Conservation (phyloP, 2,797 vertebrate genomes). For the Paguma larvata region DNA sequence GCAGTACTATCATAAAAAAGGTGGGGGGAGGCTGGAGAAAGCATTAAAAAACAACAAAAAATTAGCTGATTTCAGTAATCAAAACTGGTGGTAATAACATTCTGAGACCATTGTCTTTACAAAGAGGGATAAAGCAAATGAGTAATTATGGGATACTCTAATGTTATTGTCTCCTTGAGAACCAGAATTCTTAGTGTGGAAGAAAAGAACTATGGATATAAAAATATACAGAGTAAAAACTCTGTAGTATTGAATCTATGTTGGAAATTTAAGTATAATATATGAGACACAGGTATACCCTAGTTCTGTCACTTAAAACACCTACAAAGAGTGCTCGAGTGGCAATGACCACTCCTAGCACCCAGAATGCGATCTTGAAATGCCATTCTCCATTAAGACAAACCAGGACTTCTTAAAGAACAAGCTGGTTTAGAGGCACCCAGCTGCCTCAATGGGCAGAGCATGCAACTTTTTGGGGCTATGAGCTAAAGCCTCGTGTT, state of each 20-base stretch:
- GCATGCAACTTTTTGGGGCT: no score
- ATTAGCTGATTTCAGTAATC: constrained; percentile 5
- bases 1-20: neutral
- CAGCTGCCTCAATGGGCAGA: no score
- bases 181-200: neutral
- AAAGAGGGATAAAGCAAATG: neutral
- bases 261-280: neutral
- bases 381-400: neutral
- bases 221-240: neutral
- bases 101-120: neutral
- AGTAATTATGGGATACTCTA: neutral
- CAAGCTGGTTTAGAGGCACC: no score
- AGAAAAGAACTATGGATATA: neutral
- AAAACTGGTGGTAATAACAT: neutral
- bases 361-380: neutral
- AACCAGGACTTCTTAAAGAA: neutral
- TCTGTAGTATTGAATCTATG: neutral
- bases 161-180: neutral
- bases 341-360: neutral
- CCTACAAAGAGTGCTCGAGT: neutral
- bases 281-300: neutral
- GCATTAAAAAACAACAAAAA: constrained; percentile 2
- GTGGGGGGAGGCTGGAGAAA: neutral
- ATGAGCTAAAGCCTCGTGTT: no score
- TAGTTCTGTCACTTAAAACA: neutral